Evolutionary conservation across 2,113 vertebrate species (phyloP).

Genomic region (Heterochromis multidens): DNA sequence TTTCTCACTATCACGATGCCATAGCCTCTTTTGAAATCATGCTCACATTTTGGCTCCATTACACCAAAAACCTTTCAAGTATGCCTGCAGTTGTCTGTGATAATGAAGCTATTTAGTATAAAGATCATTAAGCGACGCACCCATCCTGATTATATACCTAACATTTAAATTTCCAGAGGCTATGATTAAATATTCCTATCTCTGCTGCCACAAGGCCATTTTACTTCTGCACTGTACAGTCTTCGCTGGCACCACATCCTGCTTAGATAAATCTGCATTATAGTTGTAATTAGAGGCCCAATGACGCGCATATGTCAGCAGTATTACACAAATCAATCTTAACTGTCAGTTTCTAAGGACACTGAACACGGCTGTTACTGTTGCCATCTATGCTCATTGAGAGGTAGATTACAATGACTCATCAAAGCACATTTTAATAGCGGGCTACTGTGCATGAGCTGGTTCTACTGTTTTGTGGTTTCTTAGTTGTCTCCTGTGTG

Average conservation of each 20-base stretch:
- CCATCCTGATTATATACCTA: conserved; percentile 17
- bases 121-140: not conserved
- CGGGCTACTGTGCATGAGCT: not conserved
- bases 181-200: conserved; percentile 29
- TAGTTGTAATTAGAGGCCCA: conserved; percentile 48
- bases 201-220: not conserved
- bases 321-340: conserved; percentile 53
- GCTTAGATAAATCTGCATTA: conserved; percentile 59
- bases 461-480: not conserved
- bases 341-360: conserved; percentile 48
- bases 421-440: conserved; percentile 4
- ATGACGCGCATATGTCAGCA: conserved; percentile 57
- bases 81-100: not conserved
- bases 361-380: conserved; percentile 15
- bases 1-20: not conserved
- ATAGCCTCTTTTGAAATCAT: conserved; percentile 13
- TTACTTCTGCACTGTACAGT: not conserved
- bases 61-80: not conserved
- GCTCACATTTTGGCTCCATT: conserved; percentile 11
- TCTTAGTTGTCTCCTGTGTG: not conserved
- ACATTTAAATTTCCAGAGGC: conserved; percentile 21
- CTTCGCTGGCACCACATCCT: not conserved
- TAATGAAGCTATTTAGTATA: conserved; percentile 12
- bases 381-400: conserved; percentile 3
- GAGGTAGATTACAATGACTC: conserved; percentile 22